phyloP scores from a whole-genome alignment of 2,797 vertebrate genomes.

The Pogoniulus pusillus region DNA sequence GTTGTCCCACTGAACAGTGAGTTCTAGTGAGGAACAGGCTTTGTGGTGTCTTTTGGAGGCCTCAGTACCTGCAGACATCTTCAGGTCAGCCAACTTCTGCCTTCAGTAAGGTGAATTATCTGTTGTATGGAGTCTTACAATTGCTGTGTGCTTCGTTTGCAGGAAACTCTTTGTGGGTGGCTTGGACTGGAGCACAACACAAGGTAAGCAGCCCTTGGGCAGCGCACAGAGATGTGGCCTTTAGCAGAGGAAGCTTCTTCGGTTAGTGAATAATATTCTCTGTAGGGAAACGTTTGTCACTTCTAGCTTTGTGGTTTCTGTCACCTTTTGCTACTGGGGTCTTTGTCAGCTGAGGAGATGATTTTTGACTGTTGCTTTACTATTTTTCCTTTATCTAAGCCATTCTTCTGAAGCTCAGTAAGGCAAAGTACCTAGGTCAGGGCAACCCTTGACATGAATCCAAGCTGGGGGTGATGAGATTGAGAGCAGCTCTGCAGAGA shows the following conservation, averaged over 20 bases:
- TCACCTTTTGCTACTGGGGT: neutral
- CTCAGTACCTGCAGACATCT: neutral
- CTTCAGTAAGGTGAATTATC: neutral
- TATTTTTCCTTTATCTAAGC: neutral
- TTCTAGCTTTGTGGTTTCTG: fast-evolving
- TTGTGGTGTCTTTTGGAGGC: neutral
- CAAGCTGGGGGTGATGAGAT: too few relatives aligned
- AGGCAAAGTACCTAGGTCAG: too few relatives aligned
- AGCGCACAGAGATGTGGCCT: neutral
- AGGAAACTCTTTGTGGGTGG: slow-evolving; percentile 99
- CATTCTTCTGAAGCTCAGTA: too few relatives aligned
- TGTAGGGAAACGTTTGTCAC: neutral
- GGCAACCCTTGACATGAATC: too few relatives aligned
- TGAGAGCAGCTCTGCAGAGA: too few relatives aligned
- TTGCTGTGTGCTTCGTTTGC: slow-evolving; percentile 61
- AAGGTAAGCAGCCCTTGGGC: slow-evolving; percentile 80
- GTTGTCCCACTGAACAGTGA: neutral
- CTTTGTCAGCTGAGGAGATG: neutral
- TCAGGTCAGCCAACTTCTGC: neutral
- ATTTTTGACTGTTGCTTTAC: neutral
- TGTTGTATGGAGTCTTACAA: neutral
- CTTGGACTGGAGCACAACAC: slow-evolving; percentile 98
- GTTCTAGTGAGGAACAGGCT: fast-evolving
- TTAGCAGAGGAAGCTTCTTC: neutral
- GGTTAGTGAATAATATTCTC: neutral